Percentiles rank a stretch among this genome's conserved stretches.
Conservation (phyloP, 2,113 vertebrate species). For the Rissa tridactyla region DNA sequence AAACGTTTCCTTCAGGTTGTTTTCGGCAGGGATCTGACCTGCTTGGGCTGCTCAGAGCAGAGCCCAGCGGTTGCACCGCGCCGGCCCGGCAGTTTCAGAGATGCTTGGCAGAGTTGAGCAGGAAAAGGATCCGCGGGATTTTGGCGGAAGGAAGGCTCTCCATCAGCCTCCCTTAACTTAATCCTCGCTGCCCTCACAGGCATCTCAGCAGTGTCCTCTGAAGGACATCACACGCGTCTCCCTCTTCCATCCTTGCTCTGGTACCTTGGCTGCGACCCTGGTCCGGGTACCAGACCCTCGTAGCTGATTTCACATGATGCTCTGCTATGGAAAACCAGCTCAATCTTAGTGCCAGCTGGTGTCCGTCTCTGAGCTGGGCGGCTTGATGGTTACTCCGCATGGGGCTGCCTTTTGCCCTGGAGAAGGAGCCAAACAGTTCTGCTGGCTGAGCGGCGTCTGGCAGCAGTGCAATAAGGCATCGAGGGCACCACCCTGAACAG, state of each 20-base stretch:
- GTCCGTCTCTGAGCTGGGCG: background rate
- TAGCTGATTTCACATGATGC: background rate
- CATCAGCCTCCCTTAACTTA: background rate
- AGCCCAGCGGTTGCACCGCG: background rate
- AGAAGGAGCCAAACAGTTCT: background rate
- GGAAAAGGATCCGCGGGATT: background rate
- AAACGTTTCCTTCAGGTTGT: background rate
- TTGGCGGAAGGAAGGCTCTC: background rate
- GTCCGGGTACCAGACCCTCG: background rate
- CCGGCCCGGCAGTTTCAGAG: rapidly evolving
- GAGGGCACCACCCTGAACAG: background rate
- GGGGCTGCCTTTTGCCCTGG: background rate
- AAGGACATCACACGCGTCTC: background rate
- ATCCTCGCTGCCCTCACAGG: background rate
- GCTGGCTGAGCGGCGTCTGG: background rate
- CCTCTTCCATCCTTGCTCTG: background rate
- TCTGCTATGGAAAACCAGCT: background rate
- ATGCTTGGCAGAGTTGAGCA: background rate
- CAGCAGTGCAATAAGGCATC: background rate
- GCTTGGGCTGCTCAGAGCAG: background rate
- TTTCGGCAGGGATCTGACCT: background rate
- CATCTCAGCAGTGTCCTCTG: background rate
- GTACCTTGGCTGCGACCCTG: background rate
- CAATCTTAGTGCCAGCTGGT: background rate
- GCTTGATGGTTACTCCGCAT: rapidly evolving